phyloP scores from a whole-genome alignment of 2,797 vertebrate genomes.

The Lateolabrax maculatus region DNA sequence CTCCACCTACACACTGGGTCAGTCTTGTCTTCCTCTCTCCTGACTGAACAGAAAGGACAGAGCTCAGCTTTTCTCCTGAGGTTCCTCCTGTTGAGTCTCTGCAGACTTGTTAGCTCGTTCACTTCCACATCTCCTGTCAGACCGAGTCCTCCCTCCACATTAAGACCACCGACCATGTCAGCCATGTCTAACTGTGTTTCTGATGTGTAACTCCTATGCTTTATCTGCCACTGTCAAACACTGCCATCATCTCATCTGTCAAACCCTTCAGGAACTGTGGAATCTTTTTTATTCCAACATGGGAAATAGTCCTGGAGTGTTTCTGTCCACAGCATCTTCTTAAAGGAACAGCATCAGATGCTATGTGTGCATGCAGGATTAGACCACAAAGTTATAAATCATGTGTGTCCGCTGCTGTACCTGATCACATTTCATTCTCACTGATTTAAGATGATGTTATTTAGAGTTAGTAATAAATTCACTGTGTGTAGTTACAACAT shows the following conservation, averaged over 20 bases:
- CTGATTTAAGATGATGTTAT: too few relatives aligned
- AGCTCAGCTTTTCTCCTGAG: constrained; percentile 32
- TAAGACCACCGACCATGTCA: constrained; percentile 39
- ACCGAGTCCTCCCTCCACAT: constrained; percentile 42
- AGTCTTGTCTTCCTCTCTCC: constrained; percentile 10
- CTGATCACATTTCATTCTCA: too few relatives aligned
- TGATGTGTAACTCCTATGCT: constrained; percentile 22
- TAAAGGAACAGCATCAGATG: not conserved
- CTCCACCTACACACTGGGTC: not conserved
- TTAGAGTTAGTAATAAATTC: too few relatives aligned
- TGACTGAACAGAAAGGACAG: constrained; percentile 24
- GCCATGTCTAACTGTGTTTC: constrained; percentile 45
- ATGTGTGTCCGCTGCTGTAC: too few relatives aligned
- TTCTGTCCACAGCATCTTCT: too few relatives aligned
- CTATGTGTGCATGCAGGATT: not conserved
- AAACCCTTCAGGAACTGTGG: not conserved
- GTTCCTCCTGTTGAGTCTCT: constrained; percentile 38
- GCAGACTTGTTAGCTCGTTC: constrained; percentile 63
- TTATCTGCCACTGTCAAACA: constrained; percentile 22
- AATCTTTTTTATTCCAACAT: not conserved
- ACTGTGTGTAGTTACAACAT: too few relatives aligned
- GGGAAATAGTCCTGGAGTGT: not conserved
- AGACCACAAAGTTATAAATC: too few relatives aligned
- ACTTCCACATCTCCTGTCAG: constrained; percentile 53
- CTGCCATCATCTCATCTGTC: not conserved